Conservation (phyloP, 1,140 invertebrate genomes). For the Latrodectus geometricus region DNA sequence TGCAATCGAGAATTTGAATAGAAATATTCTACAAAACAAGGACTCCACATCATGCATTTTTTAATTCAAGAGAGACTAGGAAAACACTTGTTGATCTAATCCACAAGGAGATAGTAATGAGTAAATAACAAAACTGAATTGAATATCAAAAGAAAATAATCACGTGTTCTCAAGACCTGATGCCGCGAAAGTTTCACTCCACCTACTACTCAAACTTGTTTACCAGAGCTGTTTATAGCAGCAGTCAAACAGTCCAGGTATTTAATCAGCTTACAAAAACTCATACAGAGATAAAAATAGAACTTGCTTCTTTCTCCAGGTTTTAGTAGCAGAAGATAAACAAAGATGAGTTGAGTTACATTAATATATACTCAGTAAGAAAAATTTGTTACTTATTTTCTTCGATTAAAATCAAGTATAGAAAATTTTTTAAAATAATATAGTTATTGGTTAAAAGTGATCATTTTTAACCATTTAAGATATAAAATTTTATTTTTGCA, state of each 20-base stretch:
- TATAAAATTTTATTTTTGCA: not conserved
- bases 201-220: conserved; percentile 50
- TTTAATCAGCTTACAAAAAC: conserved; percentile 48
- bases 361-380: not conserved
- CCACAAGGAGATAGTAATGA: not conserved
- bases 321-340: conserved; percentile 36
- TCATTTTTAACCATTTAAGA: not conserved
- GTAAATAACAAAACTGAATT: not conserved
- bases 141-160: not conserved
- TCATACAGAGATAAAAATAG: conserved; percentile 46
- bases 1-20: not conserved
- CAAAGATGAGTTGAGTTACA: conserved; percentile 16
- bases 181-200: conserved; percentile 33
- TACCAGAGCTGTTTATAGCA: conserved; percentile 52
- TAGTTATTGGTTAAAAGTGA: not conserved
- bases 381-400: not conserved
- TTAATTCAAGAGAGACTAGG: not conserved
- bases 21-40: not conserved
- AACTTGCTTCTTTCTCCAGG: conserved; percentile 28
- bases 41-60: not conserved
- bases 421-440: not conserved
- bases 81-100: conserved; percentile 8
- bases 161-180: conserved; percentile 27
- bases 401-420: not conserved
- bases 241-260: conserved; percentile 54